These are phyloP conservation scores for Drosophila navojoa DNA, from an alignment of 1,140 invertebrate species.

Conservation along the genomic window DNA sequence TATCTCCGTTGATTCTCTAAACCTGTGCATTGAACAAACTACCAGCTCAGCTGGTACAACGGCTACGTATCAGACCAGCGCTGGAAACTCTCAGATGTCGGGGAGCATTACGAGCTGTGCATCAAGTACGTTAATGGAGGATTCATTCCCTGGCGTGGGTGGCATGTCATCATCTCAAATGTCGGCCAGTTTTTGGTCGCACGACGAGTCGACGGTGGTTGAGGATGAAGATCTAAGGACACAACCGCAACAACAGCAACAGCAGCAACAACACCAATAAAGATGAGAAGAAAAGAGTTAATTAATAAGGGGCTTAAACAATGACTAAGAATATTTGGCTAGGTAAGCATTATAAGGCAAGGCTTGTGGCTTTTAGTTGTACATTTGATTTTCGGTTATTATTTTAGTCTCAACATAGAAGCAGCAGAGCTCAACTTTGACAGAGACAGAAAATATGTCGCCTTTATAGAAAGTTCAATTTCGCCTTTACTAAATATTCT, in stretches of 20 bases:
- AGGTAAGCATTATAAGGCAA: constrained; percentile 74
- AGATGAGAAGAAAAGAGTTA: constrained; percentile 36
- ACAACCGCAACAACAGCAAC: constrained; percentile 31
- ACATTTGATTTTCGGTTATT: constrained; percentile 58
- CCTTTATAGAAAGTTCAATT: constrained; percentile 1
- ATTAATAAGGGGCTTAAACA: constrained; percentile 58
- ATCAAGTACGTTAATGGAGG: constrained; percentile 83
- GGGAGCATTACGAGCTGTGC: constrained; percentile 89
- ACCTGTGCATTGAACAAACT: constrained; percentile 80
- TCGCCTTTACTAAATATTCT: constrained; percentile 2
- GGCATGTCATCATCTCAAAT: constrained; percentile 74
- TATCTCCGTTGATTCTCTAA: constrained; percentile 76
- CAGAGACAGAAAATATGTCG: constrained; percentile 48
- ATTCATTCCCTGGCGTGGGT: constrained; percentile 76
- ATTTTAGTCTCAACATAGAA: constrained; percentile 54
- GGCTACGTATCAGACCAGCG: constrained; percentile 91
- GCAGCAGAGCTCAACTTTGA: constrained; percentile 77
- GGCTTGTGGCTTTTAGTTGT: constrained; percentile 62
- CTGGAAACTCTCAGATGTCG: constrained; percentile 92
- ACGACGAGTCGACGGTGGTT: constrained; percentile 73
- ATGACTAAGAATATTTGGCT: constrained; percentile 69
- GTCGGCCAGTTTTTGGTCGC: constrained; percentile 77
- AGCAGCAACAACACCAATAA: constrained; percentile 45
- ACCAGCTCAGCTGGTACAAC: constrained; percentile 91
- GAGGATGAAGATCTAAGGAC: constrained; percentile 60